Evolutionary conservation across 2,888 invertebrate species (phyloP), one percentile per base, ranked within the genome.

Genomic region (Ichneumoninae sp.): DNA sequence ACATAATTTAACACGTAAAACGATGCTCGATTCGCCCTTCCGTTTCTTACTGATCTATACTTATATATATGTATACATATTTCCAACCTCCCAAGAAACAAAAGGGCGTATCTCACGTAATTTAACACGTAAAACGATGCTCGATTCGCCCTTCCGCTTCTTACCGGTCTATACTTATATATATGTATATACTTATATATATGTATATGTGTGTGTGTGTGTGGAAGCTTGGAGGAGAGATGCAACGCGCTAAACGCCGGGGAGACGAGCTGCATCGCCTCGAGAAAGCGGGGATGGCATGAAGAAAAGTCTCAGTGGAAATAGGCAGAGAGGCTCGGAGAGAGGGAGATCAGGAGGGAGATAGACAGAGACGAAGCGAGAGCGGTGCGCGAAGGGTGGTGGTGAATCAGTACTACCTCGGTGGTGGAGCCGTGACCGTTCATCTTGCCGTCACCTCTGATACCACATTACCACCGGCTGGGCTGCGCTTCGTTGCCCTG

Each of bases 371-470:
- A 52, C 30, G 50, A 81, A 10, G 57, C 57, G 44, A n/a, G 22
- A 69, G 65, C 60, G 44, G 33, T 47, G 66, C 36, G 76, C 19
- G 52, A 65, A 78, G 66, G 54, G 76, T 69, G 26, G 75, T 52
- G 76, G 72, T 83, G 80, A 82, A 88, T 79, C 81, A 44, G 74
- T 83, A 88, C 86, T 93, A 93, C 93, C 93, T 93, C 92, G 89
- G 85, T 90, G 88, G 90, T 88, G 88, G 90, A 91, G 87, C 90
- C 89, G 91, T 92, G 92, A 90, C 91, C 91, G 91, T 93, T 93
- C 93, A 92, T 92, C 90, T 91, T 91, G 91, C 87, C 90, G 91
- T 92, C 90, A 92, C 91, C 91, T 91, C 90, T 89, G 90, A 89
- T 90, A 90, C 90, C 90, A 89, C 92, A 92, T 92, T 91, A 91